Evolutionary conservation across 2,888 invertebrate genomes (phyloP).

Genomic region (Papilio gigon): DNA sequence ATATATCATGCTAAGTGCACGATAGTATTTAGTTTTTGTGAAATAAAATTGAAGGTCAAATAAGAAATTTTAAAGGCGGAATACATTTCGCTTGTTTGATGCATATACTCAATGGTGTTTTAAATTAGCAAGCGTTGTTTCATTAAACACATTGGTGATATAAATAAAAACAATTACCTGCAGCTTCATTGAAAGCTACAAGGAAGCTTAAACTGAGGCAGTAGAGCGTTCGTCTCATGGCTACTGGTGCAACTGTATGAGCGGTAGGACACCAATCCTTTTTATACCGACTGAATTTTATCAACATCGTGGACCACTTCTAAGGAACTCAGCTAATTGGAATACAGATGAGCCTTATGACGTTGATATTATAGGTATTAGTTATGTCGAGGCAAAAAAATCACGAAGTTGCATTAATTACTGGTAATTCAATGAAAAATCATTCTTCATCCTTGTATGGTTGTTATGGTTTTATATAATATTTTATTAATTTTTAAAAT

Average conservation of each 20-base stretch:
- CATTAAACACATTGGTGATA: background rate
- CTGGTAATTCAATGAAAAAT: conserved; percentile 5
- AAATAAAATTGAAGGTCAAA: background rate
- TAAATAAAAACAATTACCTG: conserved; percentile 23
- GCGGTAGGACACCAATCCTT: conserved; percentile 2
- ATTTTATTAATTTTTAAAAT: too few species aligned
- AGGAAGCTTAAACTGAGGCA: conserved; percentile 28
- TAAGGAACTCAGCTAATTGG: conserved; percentile 26
- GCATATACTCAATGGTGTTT: background rate
- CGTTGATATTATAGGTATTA: conserved; percentile 11
- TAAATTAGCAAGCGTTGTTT: background rate
- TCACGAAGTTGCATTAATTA: conserved; percentile 25
- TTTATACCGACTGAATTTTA: conserved; percentile 22
- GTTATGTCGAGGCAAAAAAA: background rate
- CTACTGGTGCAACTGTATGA: conserved; percentile 21
- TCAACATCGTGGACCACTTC: conserved; percentile 9
- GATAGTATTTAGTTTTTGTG: background rate
- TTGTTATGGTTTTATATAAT: background rate
- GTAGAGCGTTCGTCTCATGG: conserved; percentile 29
- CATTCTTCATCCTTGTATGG: background rate
- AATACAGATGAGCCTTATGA: conserved; percentile 27
- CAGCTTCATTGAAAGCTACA: conserved; percentile 20
- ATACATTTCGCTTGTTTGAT: background rate
- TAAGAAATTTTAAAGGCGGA: background rate
- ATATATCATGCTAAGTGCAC: background rate